Evolutionary conservation across 30 jellyfish, hydroid and myxozoan species (phyloP).

Genomic region (Mastigias papua): DNA sequence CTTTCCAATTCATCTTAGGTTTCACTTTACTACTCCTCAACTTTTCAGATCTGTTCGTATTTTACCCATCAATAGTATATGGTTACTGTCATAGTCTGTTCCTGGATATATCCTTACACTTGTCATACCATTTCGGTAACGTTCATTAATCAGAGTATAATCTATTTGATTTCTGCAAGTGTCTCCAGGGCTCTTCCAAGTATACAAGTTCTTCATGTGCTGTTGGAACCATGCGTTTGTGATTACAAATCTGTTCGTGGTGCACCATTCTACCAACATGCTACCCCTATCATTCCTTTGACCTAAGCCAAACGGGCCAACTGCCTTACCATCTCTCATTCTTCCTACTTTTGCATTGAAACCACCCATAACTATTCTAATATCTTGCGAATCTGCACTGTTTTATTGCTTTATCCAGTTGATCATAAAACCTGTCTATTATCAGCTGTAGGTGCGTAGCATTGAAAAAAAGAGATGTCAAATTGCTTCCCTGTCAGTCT

Average conservation of each 20-base stretch:
- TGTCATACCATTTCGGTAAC: background rate
- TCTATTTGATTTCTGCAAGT: background rate
- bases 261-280: background rate
- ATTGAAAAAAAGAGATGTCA: background rate
- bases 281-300: background rate
- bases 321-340: background rate
- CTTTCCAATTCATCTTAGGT: background rate
- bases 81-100: background rate
- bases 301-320: conserved; percentile 8
- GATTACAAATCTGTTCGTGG: background rate
- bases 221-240: conserved; percentile 1
- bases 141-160: background rate
- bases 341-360: conserved; percentile 4
- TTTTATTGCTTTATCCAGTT: no score
- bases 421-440: conserved; percentile 6
- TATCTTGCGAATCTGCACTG: conserved; percentile 12
- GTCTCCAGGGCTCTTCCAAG: background rate
- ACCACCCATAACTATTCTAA: background rate
- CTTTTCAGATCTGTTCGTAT: background rate
- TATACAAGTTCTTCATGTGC: conserved; percentile 1
- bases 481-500: background rate
- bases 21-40: background rate
- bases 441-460: background rate
- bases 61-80: background rate
- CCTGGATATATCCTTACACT: background rate